Evolutionary conservation across 1,140 invertebrate species (phyloP).

Genomic region (Hypothenemus hampei): DNA sequence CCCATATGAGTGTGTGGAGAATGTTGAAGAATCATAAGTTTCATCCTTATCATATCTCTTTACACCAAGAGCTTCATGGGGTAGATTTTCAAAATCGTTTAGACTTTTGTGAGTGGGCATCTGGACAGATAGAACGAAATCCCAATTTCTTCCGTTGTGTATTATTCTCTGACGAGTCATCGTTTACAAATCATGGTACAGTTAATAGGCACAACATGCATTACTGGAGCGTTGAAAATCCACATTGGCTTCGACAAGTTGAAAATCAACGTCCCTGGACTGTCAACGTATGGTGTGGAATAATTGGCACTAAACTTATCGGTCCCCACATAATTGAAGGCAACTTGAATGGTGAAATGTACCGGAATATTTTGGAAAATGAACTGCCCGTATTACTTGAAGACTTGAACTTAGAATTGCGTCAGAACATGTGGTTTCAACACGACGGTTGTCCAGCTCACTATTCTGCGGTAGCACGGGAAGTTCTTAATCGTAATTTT

Average conservation of each 20-base stretch:
- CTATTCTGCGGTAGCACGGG: conserved; percentile 8
- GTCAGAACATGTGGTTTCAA: conserved; percentile 33
- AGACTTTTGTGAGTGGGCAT: background rate
- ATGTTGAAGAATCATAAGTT: background rate
- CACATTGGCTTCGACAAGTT: conserved; percentile 31
- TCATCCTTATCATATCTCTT: conserved; percentile 2
- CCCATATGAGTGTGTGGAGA: conserved; percentile 1
- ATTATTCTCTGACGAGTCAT: conserved; percentile 30
- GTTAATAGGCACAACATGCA: conserved; percentile 39
- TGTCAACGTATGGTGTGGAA: conserved; percentile 10
- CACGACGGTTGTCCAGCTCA: conserved; percentile 33
- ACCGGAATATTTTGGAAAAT: conserved; percentile 15
- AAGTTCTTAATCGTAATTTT: background rate
- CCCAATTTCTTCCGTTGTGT: conserved; percentile 26
- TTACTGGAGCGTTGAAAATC: conserved; percentile 33
- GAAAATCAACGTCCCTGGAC: conserved; percentile 21
- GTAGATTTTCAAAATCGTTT: background rate
- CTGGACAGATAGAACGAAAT: conserved; percentile 7
- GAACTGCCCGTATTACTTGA: conserved; percentile 34
- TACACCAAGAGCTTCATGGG: background rate
- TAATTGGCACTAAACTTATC: conserved; percentile 5
- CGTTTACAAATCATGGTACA: conserved; percentile 34
- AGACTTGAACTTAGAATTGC: conserved; percentile 32
- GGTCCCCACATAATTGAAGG: conserved; percentile 1
- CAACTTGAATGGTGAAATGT: conserved; percentile 7